Evolutionary conservation across 2,113 vertebrate genomes (phyloP), one percentile per base, ranked within the genome.

Genomic region (Uropsilus gracilis): DNA sequence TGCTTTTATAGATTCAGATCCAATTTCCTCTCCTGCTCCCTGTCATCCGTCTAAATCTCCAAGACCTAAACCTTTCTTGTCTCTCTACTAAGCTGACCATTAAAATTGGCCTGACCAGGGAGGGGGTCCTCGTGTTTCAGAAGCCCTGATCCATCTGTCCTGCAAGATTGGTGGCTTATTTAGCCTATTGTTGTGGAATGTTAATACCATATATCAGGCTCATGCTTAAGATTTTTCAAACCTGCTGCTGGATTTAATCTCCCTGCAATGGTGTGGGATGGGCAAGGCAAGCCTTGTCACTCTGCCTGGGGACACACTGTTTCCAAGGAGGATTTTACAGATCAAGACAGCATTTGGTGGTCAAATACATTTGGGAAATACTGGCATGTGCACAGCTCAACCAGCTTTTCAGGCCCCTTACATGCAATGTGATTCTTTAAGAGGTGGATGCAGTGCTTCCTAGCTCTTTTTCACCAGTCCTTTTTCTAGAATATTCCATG

Each of bases 11-110:
- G 80, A 93, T 42, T 83, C 39, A 24, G 75, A 80, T 89, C 50
- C 72, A 46, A 18, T 94, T 91, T 78, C 39, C 68, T 90, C 93
- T 78, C 39, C 68, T 90, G 39, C 59, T 63, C 22, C 20, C 83
- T 75, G 50, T 48, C 89, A 48, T 78, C 53, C 61, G 59, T 46
- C 48, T 64, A 64, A 46, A 90, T 87, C 72, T 78, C 83, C 42
- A 92, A 78, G 86, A 82, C 26, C 30, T 28, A 14, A 22, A 66
- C 80, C 78, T n/a, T 61, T 89, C 59, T 90, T 39, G 66, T 82
- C 59, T 71, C 37, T 50, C 76, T 83, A 75, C 71, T 87, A 88
- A 64, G 76, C 75, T 89, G 57, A 86, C 44, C 78, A 34, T 78
- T 86, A 53, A 71, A 24, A 83, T 37, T 20, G 86, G 86, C 83